Conservation (phyloP, 2,113 vertebrate genomes). For the Sitta europaea region DNA sequence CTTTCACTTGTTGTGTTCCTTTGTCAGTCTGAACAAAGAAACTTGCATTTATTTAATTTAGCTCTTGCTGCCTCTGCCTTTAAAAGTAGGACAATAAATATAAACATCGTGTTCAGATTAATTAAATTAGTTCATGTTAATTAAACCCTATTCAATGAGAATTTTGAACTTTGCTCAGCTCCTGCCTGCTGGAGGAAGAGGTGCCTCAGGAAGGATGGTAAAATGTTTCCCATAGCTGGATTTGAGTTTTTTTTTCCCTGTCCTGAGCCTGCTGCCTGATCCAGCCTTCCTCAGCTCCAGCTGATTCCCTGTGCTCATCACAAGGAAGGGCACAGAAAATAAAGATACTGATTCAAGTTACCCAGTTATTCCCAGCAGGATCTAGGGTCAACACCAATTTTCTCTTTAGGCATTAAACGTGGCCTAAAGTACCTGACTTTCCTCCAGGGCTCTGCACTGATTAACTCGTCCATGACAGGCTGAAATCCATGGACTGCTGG, state of each 20-base stretch:
- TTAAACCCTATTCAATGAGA: background rate
- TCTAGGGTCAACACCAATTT: background rate
- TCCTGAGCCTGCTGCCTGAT: background rate
- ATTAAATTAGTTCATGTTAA: background rate
- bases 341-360: background rate
- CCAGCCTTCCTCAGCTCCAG: background rate
- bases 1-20: background rate
- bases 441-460: background rate
- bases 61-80: background rate
- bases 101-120: background rate
- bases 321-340: background rate
- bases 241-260: background rate
- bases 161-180: background rate
- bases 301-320: background rate
- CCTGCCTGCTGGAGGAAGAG: background rate
- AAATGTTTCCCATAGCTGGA: background rate
- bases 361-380: background rate
- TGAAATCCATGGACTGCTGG: background rate
- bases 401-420: background rate
- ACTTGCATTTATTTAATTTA: background rate
- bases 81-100: background rate
- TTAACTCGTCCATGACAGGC: background rate
- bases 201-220: background rate
- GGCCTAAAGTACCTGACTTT: background rate
- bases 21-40: constrained; percentile 4